phyloP scores from a whole-genome alignment of 2,888 invertebrate genomes.

The Tetanocera ferruginea region DNA sequence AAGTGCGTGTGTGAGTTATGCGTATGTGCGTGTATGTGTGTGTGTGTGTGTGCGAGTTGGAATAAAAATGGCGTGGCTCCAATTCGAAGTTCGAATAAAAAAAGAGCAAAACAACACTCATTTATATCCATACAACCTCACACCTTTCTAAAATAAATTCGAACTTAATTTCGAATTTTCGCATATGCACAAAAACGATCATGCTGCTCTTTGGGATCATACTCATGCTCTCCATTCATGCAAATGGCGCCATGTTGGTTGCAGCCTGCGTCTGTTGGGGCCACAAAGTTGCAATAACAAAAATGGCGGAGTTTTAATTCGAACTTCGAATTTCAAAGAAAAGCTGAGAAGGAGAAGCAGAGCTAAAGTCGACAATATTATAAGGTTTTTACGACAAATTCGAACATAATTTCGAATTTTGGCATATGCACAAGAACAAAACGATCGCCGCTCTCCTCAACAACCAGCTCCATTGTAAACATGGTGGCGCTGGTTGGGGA shows the following conservation, averaged over 20 bases:
- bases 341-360: background rate
- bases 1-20: background rate
- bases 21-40: background rate
- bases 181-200: too few relatives aligned
- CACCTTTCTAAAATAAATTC: too few relatives aligned
- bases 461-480: background rate
- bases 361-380: background rate
- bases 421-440: slow-evolving; percentile 3
- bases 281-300: slow-evolving; percentile 29
- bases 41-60: background rate
- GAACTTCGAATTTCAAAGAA: background rate
- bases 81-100: background rate
- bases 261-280: background rate
- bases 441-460: background rate
- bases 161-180: too few relatives aligned
- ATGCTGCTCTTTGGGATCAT: too few relatives aligned
- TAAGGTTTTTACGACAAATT: background rate
- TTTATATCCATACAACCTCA: too few relatives aligned
- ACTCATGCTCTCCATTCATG: too few relatives aligned
- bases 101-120: background rate
- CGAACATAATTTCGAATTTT: background rate
- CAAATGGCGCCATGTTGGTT: too few relatives aligned
- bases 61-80: slow-evolving; percentile 20
- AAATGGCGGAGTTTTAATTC: slow-evolving; percentile 3
- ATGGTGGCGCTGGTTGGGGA: slow-evolving; percentile 11